Base-by-base conservation (phyloP, 2,797 vertebrate species). In the Epinephelus coioides region DNA sequence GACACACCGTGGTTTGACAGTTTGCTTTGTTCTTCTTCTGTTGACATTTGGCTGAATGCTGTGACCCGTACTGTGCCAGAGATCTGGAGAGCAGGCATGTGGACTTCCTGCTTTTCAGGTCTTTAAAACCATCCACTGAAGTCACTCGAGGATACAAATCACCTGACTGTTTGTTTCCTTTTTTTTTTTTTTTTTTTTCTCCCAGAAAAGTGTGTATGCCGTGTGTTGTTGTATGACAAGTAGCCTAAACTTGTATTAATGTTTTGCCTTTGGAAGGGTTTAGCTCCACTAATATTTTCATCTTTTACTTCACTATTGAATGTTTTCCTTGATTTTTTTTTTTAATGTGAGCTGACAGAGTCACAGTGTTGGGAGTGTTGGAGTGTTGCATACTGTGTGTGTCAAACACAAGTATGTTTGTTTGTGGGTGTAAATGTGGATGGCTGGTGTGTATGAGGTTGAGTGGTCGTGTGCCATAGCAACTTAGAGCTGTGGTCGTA, bases 181-280 rank as follows among this genome's bases (percentile, higher is more conserved):
- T 21, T 63, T n/a, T 73, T 54, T 23, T 30, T 30, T 30, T 69
- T 73, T 66, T 23, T 23, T 23, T 23, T 23, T 1, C 2, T 23
- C 44, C 62, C 74, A 54, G 69, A 81, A 57, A 67, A 43, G 14
- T 65, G 34, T 69, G 86, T 87, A 74, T 82, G 78, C 49, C 2
- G 68, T 78, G 86, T 82, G 71, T 73, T 65, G 62, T 80, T 83
- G 74, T 86, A 74, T 78, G 73, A 86, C 78, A 73, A 75, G 69
- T 88, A 89, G 86, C 62, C 72, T 81, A 72, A 86, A 89, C 61
- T 73, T 77, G 75, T 83, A 68, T 79, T 78, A 19, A 79, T 73
- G 73, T 83, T 85, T 88, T 84, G 81, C 83, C 71, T 83, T 91
- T 83, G 76, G 64, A 82, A 84, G 76, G 88, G 86, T 91, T 88